These are phyloP conservation scores for Malthinus flaveolus DNA, from an alignment of 2,888 invertebrate genomes.

Conservation along the genomic window DNA sequence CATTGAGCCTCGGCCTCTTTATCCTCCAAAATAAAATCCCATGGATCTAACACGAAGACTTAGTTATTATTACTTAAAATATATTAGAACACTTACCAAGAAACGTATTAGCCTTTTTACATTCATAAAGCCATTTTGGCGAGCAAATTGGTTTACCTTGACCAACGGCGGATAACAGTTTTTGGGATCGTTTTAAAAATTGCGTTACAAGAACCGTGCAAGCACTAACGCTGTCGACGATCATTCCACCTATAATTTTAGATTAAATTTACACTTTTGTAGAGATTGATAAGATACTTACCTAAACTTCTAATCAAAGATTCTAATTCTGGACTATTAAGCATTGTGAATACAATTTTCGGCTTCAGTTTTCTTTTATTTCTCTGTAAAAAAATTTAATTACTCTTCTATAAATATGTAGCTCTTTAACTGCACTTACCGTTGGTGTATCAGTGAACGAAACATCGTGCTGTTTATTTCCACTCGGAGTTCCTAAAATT, in stretches of 20 bases:
- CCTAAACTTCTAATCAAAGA: slow-evolving; percentile 46
- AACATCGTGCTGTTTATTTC: background rate
- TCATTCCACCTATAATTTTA: slow-evolving; percentile 53
- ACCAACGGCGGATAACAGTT: slow-evolving; percentile 63
- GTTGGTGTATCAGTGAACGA: slow-evolving; percentile 8
- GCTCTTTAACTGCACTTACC: slow-evolving; percentile 28
- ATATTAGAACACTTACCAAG: slow-evolving; percentile 40
- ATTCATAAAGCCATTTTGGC: slow-evolving; percentile 47
- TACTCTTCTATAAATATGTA: background rate
- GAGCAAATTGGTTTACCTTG: slow-evolving; percentile 63
- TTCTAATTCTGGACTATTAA: slow-evolving; percentile 48
- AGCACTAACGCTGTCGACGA: slow-evolving; percentile 56
- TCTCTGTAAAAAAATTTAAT: slow-evolving; percentile 37
- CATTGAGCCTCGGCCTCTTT: slow-evolving; percentile 58
- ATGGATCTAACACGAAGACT: slow-evolving; percentile 57
- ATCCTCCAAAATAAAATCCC: slow-evolving; percentile 59
- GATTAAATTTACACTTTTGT: slow-evolving; percentile 41
- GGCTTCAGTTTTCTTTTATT: slow-evolving; percentile 43
- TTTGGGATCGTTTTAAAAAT: slow-evolving; percentile 61
- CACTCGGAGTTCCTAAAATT: background rate
- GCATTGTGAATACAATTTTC: slow-evolving; percentile 53
- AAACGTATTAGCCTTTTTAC: slow-evolving; percentile 45
- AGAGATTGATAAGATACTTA: too few relatives aligned
- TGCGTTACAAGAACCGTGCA: slow-evolving; percentile 61
- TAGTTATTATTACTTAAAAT: background rate